These are phyloP conservation scores for Conger conger DNA, from an alignment of 2,113 vertebrate species.

Conservation along the genomic window DNA sequence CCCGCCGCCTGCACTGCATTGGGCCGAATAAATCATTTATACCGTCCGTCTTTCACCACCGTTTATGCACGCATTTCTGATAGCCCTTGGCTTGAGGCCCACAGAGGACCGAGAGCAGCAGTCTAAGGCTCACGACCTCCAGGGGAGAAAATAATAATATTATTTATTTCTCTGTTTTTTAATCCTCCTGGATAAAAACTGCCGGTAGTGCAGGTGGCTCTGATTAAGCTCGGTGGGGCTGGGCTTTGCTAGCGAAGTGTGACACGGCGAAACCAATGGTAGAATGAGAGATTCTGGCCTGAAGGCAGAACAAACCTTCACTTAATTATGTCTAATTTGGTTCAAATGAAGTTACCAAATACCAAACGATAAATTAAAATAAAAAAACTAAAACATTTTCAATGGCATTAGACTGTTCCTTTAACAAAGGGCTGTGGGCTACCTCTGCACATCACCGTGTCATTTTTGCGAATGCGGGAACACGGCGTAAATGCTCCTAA, in stretches of 20 bases:
- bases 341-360: not conserved
- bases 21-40: not conserved
- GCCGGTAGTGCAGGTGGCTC: conserved; percentile 67
- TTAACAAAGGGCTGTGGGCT: not conserved
- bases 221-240: conserved; percentile 55
- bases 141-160: conserved; percentile 22
- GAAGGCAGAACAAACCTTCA: not conserved
- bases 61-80: not conserved
- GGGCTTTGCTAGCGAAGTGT: conserved; percentile 17
- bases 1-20: not conserved
- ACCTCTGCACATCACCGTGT: conserved; percentile 33
- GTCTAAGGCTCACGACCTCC: conserved; percentile 14
- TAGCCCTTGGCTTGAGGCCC: not conserved
- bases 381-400: not conserved
- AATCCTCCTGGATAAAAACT: conserved; percentile 57
- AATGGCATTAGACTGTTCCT: not conserved
- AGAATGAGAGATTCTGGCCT: not conserved
- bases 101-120: not conserved
- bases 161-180: conserved; percentile 54
- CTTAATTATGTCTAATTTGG: not conserved
- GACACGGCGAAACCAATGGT: not conserved
- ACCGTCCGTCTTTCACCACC: not conserved
- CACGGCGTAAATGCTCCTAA: conserved; percentile 25
- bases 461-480: conserved; percentile 51
- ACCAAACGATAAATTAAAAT: not conserved